These are phyloP conservation scores for Netelia melanura DNA, from an alignment of 2,888 invertebrate genomes.

Conservation along the genomic window DNA sequence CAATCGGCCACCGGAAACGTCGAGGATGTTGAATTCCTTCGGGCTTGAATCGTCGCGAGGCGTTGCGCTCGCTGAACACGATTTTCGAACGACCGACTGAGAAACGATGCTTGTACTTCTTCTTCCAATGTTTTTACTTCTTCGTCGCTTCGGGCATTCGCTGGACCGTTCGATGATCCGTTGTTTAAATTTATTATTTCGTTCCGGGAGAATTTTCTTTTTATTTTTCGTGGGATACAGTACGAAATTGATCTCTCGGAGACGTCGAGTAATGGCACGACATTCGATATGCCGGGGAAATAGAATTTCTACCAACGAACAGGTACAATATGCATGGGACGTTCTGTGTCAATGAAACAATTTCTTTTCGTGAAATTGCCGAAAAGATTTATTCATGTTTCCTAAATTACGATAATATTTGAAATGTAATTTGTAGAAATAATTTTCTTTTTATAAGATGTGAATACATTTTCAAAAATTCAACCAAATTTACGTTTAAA, in stretches of 20 bases:
- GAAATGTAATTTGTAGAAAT: too few relatives aligned
- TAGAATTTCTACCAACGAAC: too few relatives aligned
- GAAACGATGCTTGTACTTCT: slow-evolving; percentile 2
- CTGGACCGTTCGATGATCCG: slow-evolving; percentile 33
- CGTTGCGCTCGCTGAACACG: slow-evolving; percentile 55
- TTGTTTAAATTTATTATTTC: not conserved
- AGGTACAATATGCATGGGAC: too few relatives aligned
- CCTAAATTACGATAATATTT: too few relatives aligned
- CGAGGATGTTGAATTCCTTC: slow-evolving; percentile 70
- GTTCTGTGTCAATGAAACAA: too few relatives aligned
- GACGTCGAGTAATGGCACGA: not conserved
- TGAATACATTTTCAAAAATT: too few relatives aligned
- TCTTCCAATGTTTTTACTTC: not conserved
- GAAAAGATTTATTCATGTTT: too few relatives aligned
- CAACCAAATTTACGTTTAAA: too few relatives aligned
- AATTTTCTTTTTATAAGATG: too few relatives aligned
- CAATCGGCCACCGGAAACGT: slow-evolving; percentile 69
- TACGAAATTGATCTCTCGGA: not conserved
- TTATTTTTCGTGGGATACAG: not conserved
- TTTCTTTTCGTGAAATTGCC: too few relatives aligned
- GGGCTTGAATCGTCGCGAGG: slow-evolving; percentile 32
- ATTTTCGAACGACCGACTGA: slow-evolving; percentile 46
- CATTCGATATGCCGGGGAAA: not conserved
- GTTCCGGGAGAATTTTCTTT: not conserved
- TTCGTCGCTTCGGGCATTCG: slow-evolving; percentile 11